Base-by-base conservation (phyloP, 2,797 vertebrate species). In the Alca torda region DNA sequence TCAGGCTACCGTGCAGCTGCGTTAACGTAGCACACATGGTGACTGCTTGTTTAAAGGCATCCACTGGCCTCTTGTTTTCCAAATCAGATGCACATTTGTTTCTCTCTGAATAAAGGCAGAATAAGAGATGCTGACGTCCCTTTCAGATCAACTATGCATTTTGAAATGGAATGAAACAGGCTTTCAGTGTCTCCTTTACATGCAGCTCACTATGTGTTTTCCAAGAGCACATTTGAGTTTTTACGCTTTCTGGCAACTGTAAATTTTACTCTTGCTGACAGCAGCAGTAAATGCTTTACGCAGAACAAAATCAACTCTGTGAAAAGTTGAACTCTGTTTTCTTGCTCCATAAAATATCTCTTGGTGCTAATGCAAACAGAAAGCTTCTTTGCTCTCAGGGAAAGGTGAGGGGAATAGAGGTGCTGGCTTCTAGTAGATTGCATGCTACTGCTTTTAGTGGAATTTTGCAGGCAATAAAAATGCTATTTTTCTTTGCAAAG, bases 311-410 rank as follows among this genome's bases (percentile, higher is more conserved):
- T 96, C 89, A 93, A 87, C 89, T 81, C 89, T 76, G 76, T 94
- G 95, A 96, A 96, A 97, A 93, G 89, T 95, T 96, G 95, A 97
- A 97, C 94, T 96, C 90, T 92, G 81, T 96, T 95, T 97, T 94
- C 95, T 87, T 93, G 92, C 82, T 92, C 72, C 77, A 91, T 96
- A 96, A 96, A 97, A 92, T 86, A 96, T 85, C 82, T 92, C 75
- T 91, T 59, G 80, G 83, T 93, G 87, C 64, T 96, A 96, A 95
- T 76, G 85, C 88, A 96, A 97, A 93, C 60, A 94, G 90, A 95
- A 97, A 96, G 74, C 77, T 84, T 24, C 69, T 88, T 82, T 94
- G 73, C 79, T 96, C 89, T 74, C 60, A 84, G 54, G 56, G 54
- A 96, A 88, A 95, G 92, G 74, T 92, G 78, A 95, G n/a, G 41